Evolutionary conservation across 2,113 vertebrate species (phyloP).

Genomic region (Thamnophis sirtalis): DNA sequence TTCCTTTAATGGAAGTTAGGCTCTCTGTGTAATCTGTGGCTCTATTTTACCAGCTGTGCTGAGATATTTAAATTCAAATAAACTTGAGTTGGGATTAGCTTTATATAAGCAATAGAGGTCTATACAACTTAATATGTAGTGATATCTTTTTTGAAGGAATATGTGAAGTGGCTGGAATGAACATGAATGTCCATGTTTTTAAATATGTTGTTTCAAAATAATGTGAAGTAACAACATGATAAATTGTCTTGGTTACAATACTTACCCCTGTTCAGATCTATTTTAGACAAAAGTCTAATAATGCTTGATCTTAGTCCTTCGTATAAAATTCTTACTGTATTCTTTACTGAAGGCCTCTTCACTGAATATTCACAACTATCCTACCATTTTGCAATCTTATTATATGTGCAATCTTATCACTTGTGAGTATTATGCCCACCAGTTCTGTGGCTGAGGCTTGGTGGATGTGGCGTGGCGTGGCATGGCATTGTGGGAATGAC

Average conservation of each 20-base stretch:
- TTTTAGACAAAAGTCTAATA: background rate
- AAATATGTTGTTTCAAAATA: background rate
- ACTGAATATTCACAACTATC: conserved; percentile 19
- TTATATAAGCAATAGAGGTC: background rate
- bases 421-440: too few relatives aligned
- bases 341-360: conserved; percentile 7
- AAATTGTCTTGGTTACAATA: background rate
- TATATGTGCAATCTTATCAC: too few relatives aligned
- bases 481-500: too few relatives aligned
- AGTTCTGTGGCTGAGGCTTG: too few relatives aligned
- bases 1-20: background rate
- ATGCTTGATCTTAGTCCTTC: background rate
- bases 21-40: background rate
- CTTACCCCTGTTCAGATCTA: background rate
- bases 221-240: background rate
- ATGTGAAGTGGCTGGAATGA: background rate
- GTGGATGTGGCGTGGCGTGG: too few relatives aligned
- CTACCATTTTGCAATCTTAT: background rate
- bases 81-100: background rate
- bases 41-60: background rate
- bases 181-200: background rate
- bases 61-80: background rate
- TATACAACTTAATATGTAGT: background rate
- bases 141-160: background rate
- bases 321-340: background rate